These are phyloP conservation scores for Eospalax fontanierii DNA, from an alignment of 2,797 vertebrate genomes.

Conservation along the genomic window DNA sequence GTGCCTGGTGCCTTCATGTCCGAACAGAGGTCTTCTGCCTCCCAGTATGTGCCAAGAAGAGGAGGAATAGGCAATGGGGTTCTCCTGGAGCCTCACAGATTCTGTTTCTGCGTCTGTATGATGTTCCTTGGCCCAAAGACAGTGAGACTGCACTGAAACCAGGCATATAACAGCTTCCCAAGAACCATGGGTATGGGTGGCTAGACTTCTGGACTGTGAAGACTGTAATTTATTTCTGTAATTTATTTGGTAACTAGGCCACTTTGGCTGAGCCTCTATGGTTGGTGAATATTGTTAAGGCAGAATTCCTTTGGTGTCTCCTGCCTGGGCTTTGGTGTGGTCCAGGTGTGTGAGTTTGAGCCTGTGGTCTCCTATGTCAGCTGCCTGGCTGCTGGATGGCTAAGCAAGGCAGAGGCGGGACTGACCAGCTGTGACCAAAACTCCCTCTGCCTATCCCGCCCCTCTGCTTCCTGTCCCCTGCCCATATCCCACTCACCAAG, in stretches of 20 bases:
- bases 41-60: not conserved
- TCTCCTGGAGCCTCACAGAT: not conserved
- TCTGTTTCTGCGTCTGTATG: slow-evolving; percentile 52
- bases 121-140: slow-evolving; percentile 57
- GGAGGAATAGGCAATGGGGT: not conserved
- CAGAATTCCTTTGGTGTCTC: not conserved
- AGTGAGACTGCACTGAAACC: not conserved
- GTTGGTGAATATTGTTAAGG: not conserved
- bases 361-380: not conserved
- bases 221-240: slow-evolving; percentile 85
- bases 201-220: slow-evolving; percentile 78
- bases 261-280: not conserved
- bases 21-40: slow-evolving; percentile 50
- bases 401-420: not conserved
- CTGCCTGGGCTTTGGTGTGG: not conserved
- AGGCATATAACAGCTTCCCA: not conserved
- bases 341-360: not conserved
- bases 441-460: not conserved
- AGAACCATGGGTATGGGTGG: not conserved
- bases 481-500: not conserved
- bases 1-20: rapidly evolving
- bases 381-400: not conserved
- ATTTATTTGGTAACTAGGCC: slow-evolving; percentile 79
- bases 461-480: slow-evolving; percentile 8
- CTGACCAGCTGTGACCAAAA: slow-evolving; percentile 65